phyloP scores from a whole-genome alignment of 2,888 invertebrate genomes.

The Malachius bipustulatus region DNA sequence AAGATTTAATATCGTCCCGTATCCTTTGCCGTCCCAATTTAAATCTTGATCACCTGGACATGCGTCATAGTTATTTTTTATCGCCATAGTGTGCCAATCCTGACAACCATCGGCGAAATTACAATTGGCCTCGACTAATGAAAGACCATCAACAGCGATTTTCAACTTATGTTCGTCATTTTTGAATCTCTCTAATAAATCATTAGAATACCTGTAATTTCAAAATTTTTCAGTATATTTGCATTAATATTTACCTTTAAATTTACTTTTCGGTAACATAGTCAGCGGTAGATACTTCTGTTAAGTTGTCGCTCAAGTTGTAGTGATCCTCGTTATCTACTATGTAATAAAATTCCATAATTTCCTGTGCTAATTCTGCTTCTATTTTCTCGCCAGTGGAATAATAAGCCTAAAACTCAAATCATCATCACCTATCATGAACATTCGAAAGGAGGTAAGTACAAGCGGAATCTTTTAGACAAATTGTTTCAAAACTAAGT shows the following conservation, averaged over 20 bases:
- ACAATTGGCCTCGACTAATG: slow-evolving; percentile 19
- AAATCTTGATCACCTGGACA: slow-evolving; percentile 57
- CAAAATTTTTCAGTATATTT: too few relatives aligned
- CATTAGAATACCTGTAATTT: too few relatives aligned
- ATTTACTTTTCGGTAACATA: too few relatives aligned
- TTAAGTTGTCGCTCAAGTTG: too few relatives aligned
- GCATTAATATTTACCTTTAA: too few relatives aligned
- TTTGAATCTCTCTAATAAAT: slow-evolving; percentile 15
- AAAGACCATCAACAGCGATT: slow-evolving; percentile 14
- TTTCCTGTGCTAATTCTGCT: not conserved
- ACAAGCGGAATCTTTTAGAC: too few relatives aligned
- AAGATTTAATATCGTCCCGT: slow-evolving; percentile 50
- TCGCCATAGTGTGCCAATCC: slow-evolving; percentile 53
- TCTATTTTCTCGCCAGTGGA: slow-evolving; percentile 7
- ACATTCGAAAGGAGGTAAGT: too few relatives aligned
- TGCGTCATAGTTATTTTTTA: slow-evolving; percentile 50
- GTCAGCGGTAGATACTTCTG: too few relatives aligned
- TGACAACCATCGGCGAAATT: slow-evolving; percentile 37
- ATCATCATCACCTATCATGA: too few relatives aligned
- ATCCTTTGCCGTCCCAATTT: slow-evolving; percentile 62
- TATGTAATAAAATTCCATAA: slow-evolving; percentile 7
- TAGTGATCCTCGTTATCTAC: too few relatives aligned
- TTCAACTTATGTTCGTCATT: slow-evolving; percentile 16
- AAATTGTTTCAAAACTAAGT: too few relatives aligned
- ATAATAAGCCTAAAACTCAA: too few relatives aligned